Evolutionary conservation across 1,140 invertebrate genomes (phyloP).

Genomic region (Acyrthosiphon pisum): DNA sequence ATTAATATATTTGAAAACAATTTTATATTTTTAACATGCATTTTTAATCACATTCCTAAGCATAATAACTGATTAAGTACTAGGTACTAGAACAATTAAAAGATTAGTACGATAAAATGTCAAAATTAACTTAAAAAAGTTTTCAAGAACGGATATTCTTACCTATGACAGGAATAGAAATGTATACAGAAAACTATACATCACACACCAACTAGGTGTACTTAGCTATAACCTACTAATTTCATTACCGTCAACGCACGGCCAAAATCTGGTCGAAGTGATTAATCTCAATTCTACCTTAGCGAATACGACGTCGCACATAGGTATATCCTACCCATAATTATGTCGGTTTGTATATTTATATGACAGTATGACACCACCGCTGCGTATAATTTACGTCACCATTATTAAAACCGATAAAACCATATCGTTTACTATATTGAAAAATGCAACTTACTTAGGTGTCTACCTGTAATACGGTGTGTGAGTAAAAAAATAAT

Average conservation of each 20-base stretch:
- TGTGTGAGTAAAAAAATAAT: conserved; percentile 9
- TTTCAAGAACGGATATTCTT: not conserved
- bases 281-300: not conserved
- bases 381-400: not conserved
- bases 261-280: not conserved
- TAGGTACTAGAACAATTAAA: not conserved
- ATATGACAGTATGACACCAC: not conserved
- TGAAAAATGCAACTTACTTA: not conserved
- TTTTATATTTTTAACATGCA: no score
- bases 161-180: not conserved
- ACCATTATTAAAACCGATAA: not conserved
- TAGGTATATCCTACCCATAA: not conserved
- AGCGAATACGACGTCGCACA: not conserved
- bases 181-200: not conserved
- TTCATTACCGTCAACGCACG: not conserved
- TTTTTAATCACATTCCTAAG: not conserved
- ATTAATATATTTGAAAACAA: no score
- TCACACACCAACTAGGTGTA: not conserved
- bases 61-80: not conserved
- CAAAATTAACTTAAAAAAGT: not conserved
- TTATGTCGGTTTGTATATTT: not conserved
- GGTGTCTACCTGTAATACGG: not conserved
- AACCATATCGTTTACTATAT: not conserved
- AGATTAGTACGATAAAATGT: not conserved
- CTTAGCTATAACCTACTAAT: not conserved